Percentiles rank a stretch among this genome's conserved stretches.
phyloP scores from a whole-genome alignment of 2,113 vertebrate species.

The Lynx canadensis region DNA sequence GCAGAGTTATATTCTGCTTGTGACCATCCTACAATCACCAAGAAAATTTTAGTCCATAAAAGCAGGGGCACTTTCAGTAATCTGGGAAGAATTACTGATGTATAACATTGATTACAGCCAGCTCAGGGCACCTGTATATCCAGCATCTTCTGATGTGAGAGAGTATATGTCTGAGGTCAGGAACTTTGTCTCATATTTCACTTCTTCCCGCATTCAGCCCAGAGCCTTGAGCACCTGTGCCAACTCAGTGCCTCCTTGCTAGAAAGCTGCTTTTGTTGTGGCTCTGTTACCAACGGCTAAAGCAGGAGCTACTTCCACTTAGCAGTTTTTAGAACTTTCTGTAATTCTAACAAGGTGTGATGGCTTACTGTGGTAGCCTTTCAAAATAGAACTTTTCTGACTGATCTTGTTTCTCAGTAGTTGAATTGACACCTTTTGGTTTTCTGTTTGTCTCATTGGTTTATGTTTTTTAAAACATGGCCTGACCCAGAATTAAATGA shows the following conservation, averaged over 20 bases:
- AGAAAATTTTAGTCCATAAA: neutral
- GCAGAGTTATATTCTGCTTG: neutral
- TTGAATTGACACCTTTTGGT: neutral
- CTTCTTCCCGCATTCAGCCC: neutral
- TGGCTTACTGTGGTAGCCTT: neutral
- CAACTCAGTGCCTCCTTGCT: neutral
- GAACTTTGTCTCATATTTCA: neutral
- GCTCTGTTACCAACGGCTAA: neutral
- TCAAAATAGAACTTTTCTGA: neutral
- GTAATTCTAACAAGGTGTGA: rapidly evolving
- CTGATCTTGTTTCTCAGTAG: neutral
- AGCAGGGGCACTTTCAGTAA: neutral
- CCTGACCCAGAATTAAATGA: neutral
- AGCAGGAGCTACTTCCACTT: neutral
- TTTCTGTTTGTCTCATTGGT: neutral
- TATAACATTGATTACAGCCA: neutral
- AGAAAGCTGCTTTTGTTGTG: neutral
- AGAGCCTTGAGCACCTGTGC: neutral
- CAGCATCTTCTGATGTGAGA: neutral
- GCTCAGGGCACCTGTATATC: neutral
- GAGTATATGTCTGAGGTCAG: neutral
- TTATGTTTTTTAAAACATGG: neutral
- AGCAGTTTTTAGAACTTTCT: neutral
- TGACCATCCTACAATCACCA: neutral
- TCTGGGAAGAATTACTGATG: rapidly evolving